Conservation (phyloP, 2,113 vertebrate species). For the Calonectris borealis region DNA sequence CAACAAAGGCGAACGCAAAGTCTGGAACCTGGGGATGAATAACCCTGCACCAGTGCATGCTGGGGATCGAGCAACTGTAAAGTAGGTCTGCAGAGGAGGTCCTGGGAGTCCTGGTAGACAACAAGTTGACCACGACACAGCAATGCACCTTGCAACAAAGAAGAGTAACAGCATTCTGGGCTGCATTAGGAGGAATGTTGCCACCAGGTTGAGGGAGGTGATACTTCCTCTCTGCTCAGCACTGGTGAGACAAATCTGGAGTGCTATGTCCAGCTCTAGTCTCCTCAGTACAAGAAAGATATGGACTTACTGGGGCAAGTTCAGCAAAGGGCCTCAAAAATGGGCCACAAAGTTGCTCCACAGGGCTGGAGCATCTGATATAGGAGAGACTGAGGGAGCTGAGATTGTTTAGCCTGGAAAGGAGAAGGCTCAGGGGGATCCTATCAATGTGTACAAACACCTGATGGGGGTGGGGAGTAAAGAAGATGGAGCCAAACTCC, state of each 20-base stretch:
- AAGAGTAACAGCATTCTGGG: background rate
- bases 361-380: background rate
- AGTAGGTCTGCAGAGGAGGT: background rate
- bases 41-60: fast-evolving
- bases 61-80: background rate
- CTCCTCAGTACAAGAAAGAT: background rate
- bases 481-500: background rate
- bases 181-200: background rate
- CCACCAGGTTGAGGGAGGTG: background rate
- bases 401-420: background rate
- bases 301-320: background rate
- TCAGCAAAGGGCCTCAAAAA: background rate
- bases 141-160: background rate
- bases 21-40: background rate
- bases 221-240: background rate
- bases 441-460: background rate
- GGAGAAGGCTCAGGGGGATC: background rate
- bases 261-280: background rate
- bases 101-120: background rate
- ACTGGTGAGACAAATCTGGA: background rate
- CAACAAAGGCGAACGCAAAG: background rate
- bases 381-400: background rate
- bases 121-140: background rate
- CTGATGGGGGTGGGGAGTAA: background rate
- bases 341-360: background rate